A percentile compares a stretch with the other conserved stretches of the same genome.
Conservation (phyloP, 2,888 invertebrate species). For the Sisyra terminalis region DNA sequence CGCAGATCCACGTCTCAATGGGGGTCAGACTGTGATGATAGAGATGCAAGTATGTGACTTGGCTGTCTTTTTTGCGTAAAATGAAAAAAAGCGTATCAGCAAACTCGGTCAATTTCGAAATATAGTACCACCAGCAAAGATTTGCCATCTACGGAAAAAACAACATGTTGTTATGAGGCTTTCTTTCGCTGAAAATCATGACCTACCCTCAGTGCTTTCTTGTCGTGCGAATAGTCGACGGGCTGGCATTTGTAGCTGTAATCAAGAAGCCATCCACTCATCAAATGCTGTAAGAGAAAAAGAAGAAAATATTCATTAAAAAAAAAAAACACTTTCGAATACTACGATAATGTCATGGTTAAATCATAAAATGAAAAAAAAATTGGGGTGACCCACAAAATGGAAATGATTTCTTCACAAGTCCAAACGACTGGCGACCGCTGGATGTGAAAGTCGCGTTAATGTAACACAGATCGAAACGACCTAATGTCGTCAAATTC, state of each 20-base stretch:
- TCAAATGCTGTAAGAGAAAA: slow-evolving; percentile 53
- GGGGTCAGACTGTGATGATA: slow-evolving; percentile 73
- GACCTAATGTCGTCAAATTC: too few species aligned
- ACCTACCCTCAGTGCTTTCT: slow-evolving; percentile 70
- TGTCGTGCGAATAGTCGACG: slow-evolving; percentile 79
- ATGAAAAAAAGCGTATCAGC: slow-evolving; percentile 79
- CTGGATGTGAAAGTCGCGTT: too few species aligned
- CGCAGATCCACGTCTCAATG: slow-evolving; percentile 60
- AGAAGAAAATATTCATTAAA: background rate
- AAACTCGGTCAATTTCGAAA: slow-evolving; percentile 77
- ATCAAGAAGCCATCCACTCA: slow-evolving; percentile 83
- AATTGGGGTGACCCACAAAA: too few species aligned
- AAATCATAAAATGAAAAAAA: too few species aligned
- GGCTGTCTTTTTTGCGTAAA: slow-evolving; percentile 67
- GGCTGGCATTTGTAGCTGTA: slow-evolving; percentile 88
- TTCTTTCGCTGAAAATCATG: background rate
- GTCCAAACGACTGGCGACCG: too few species aligned
- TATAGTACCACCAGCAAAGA: slow-evolving; percentile 80
- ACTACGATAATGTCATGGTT: too few species aligned
- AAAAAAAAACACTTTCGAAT: too few species aligned
- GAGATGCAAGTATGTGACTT: slow-evolving; percentile 67
- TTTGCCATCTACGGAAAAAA: slow-evolving; percentile 54
- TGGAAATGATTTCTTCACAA: too few species aligned
- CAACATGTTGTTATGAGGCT: background rate
- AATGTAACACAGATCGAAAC: too few species aligned